Evolutionary conservation across 1,140 invertebrate genomes (phyloP), one percentile per base, ranked within the genome.

Genomic region (Stegodyphus mimosarum): DNA sequence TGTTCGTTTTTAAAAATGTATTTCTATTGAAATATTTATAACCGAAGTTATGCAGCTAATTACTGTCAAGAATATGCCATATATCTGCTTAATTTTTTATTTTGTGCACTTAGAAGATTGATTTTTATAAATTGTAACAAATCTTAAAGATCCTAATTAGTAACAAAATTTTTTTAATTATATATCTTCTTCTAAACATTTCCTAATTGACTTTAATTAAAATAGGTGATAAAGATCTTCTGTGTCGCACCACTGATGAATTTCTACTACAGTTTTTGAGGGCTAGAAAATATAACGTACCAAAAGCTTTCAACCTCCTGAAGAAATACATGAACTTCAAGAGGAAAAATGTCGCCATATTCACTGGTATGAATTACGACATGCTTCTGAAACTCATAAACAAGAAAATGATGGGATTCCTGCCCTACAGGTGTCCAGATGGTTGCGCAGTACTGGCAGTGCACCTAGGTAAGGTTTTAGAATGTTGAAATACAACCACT

Each of bases 321-420:
- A 84, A 84, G 64, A 84, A 84, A 60, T 74, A 75, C 60, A 60
- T 70, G 51, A 13, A 17, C 18, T 84, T 75, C 64, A 84, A 76
- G 52, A 51, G 48, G 17, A 84, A 84, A 70, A 75, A 84, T 13
- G n/a, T 52, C 17, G 7, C 64, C 5, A 67, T 75, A 13, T 84
- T 84, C 49, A 75, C 81, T 7, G 50, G 15, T 1, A 76, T 75
- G 71, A 52, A 84, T 10, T 76, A 76, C 33, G 81, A 84, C 13
- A 48, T 33, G 3, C 15, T 84, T 11, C 13, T 60, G 3, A 60
- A 69, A 7, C 13, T 84, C 3, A 51, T 84, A 5, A 50, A 53
- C 13, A 18, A 15, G 0, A 75, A 50, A 60, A 55, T 55, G 11
- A 49, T 84, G n/a, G 52, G 52, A n/a, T 76, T 75, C 6, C 50